Evolutionary conservation across 2,888 invertebrate genomes (phyloP), one percentile per base, ranked within the genome.

Genomic region (Dimorphilus gyrociliatus): DNA sequence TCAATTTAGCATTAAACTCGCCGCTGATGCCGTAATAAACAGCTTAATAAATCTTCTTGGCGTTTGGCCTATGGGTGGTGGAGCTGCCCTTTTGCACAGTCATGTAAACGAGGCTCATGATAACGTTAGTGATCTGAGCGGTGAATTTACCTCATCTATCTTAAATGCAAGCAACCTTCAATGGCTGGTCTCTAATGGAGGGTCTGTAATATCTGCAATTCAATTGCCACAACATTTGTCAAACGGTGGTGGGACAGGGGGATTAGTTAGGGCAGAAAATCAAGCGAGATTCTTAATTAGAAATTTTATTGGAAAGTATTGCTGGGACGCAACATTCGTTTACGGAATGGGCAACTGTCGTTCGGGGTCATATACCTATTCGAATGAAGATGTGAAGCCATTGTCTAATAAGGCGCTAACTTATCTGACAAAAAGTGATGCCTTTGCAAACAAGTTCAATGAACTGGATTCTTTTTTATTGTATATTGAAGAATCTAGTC

Each of bases 311-410:
- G 90, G 92, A 28, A 92, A 90, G 66, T 81, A 82, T 29, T 82
- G 84, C 48, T 92, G 92, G 90, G 90, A 92, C 64, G 82, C 82
- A 23, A 81, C 85, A 1, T 79, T 86, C 35, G 68, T 92, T 1
- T 82, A 82, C 63, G 60, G 55, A 7, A 54, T 53, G 15, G 55
- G 54, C 2, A 49, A 51, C 47, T 56, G 55, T 38, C 45, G 51
- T 10, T 47, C 52, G 30, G 55, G 53, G 14, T 55, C 54, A 15
- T 54, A 50, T 19, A 42, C 51, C 21, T 45, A 16, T 8, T 8
- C 8, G n/a, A n/a, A n/a, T n/a, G n/a, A n/a, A n/a, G n/a, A n/a
- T n/a, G n/a, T n/a, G n/a, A n/a, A n/a, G n/a, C n/a, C n/a, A n/a
- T n/a, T n/a, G n/a, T n/a, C n/a, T n/a, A n/a, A n/a, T n/a, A n/a